Evolutionary conservation across 2,113 vertebrate species (phyloP), one percentile per base, ranked within the genome.

Genomic region (Progne subis): DNA sequence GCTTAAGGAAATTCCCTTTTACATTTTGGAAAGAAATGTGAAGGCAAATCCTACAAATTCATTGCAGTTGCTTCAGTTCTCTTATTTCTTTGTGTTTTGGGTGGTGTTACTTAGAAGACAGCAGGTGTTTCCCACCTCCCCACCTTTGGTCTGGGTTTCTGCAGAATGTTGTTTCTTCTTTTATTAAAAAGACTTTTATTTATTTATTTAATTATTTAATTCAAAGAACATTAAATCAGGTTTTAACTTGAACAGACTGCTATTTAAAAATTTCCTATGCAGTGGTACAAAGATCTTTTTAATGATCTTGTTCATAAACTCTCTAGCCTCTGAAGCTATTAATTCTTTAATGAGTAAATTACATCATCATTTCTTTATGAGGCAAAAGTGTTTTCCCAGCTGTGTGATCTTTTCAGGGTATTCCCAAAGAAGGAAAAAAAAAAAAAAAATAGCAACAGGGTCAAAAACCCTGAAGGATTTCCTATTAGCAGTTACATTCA

Each of bases 381-480:
- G 47, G 47, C 23, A 86, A 28, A 32, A 59, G 20, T 46, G 3
- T 81, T 92, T 60, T 88, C 64, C 34, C 69, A 84, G 60, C 60
- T 89, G 34, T 67, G 37, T 67, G 55, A 78, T 92, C 50, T 78
- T 94, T 86, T 82, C 60, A 37, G 69, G 56, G 34, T 91, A 91
- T 95, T 95, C 77, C 87, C 56, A 84, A 83, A 56, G 70, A 79
- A 88, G 72, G 4, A 16, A 60, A 56, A 71, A 61, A 63, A 37
- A 37, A 71, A 50, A 71, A 71, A 50, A 71, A 37, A 4, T 19
- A 67, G 37, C 55, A 67, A 32, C 69, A 89, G 83, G 72, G 89
- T 89, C 83, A 84, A 63, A 96, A 89, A 50, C 19, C 18, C 56
- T 84, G 56, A 68, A 91, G 83, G 77, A 89, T 94, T 95, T 89